A percentile compares a stretch with the other conserved stretches of the same genome.
phyloP scores from a whole-genome alignment of 2,113 vertebrate species.

The Cariama cristata region DNA sequence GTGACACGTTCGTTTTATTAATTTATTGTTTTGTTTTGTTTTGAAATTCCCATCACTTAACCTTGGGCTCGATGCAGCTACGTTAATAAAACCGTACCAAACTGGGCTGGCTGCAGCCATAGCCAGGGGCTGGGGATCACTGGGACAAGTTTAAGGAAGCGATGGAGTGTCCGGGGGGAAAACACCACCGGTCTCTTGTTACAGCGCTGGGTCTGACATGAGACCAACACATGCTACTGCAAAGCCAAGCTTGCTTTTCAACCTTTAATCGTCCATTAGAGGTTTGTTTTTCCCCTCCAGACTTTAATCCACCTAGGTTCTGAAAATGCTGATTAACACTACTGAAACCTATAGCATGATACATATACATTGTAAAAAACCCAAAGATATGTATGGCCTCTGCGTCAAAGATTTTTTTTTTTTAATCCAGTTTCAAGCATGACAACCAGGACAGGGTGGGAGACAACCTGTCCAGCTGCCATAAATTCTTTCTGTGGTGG shows the following conservation, averaged over 20 bases:
- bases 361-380: neutral
- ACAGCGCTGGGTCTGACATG: neutral
- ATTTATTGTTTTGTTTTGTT: slow-evolving; percentile 51
- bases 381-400: neutral
- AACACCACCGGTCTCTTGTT: accelerated
- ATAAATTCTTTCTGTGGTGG: neutral
- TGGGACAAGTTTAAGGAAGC: neutral
- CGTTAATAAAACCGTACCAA: neutral
- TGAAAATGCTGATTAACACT: neutral
- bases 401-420: neutral
- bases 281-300: neutral
- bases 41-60: slow-evolving; percentile 40
- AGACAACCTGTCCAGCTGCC: neutral
- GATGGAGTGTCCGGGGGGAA: accelerated
- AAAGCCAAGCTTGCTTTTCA: neutral
- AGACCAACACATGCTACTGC: neutral
- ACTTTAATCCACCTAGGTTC: neutral
- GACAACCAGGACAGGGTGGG: neutral
- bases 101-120: neutral
- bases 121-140: neutral
- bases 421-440: neutral
- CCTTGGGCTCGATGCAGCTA: slow-evolving; percentile 1
- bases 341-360: neutral
- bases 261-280: neutral
- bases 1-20: slow-evolving; percentile 63